A percentile compares a stretch with the other conserved stretches of the same genome.
These are phyloP conservation scores for Dallia pectoralis DNA, from an alignment of 2,797 vertebrate genomes.

Conservation along the genomic window DNA sequence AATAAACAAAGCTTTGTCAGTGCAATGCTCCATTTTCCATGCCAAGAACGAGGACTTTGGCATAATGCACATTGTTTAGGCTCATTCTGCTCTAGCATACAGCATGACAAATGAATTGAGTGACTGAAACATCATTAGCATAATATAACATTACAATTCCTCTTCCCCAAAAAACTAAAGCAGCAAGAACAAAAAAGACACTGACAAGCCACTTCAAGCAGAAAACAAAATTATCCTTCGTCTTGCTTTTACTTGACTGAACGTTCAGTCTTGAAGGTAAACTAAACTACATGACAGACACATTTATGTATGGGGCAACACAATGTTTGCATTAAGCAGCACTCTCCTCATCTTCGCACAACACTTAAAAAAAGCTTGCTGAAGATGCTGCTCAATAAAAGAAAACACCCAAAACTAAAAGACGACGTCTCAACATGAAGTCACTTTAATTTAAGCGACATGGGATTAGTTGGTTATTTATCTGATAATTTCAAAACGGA, in stretches of 20 bases:
- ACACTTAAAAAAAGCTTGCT: background rate
- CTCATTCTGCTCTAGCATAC: slow-evolving; percentile 57
- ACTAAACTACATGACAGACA: slow-evolving; percentile 33
- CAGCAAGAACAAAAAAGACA: slow-evolving; percentile 2
- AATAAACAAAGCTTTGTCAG: slow-evolving; percentile 63
- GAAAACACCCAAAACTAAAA: background rate
- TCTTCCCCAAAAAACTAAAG: slow-evolving; percentile 13
- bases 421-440: background rate
- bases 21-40: slow-evolving; percentile 64
- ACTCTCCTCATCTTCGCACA: slow-evolving; percentile 26
- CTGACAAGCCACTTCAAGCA: slow-evolving; percentile 44
- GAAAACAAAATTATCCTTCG: slow-evolving; percentile 50
- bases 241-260: slow-evolving; percentile 56
- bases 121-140: slow-evolving; percentile 54
- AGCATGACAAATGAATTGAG: slow-evolving; percentile 53
- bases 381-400: background rate
- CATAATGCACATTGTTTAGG: slow-evolving; percentile 62
- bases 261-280: slow-evolving; percentile 32
- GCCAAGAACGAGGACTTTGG: slow-evolving; percentile 65
- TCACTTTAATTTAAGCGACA: background rate
- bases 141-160: slow-evolving; percentile 47
- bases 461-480: background rate
- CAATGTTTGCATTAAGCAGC: slow-evolving; percentile 62
- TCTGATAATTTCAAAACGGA: background rate
- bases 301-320: slow-evolving; percentile 52